Percentiles rank a stretch among this genome's conserved stretches.
phyloP scores from a whole-genome alignment of 2,888 invertebrate genomes.

The Patella ulyssiponensis region DNA sequence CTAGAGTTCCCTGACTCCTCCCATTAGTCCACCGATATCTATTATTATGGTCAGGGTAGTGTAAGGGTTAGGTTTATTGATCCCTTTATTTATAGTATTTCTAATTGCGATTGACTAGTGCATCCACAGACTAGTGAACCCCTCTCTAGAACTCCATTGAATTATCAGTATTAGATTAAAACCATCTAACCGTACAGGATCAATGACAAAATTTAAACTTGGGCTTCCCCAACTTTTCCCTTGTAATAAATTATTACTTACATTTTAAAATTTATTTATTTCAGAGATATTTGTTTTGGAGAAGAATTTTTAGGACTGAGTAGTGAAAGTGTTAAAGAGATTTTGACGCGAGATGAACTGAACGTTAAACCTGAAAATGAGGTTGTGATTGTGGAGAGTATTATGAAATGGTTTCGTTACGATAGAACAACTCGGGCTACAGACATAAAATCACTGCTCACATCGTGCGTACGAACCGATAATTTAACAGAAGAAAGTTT shows the following conservation, averaged over 20 bases:
- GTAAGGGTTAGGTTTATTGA: no score
- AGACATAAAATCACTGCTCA: slow-evolving; percentile 80
- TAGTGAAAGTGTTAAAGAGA: slow-evolving; percentile 81
- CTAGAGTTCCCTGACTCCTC: no score
- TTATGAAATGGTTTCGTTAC: slow-evolving; percentile 88
- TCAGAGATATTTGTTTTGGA: slow-evolving; percentile 80
- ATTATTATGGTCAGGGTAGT: no score
- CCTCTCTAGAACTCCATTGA: no score
- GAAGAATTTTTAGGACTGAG: slow-evolving; percentile 85
- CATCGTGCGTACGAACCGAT: slow-evolving; percentile 37
- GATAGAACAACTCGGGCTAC: slow-evolving; percentile 79
- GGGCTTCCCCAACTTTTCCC: no score
- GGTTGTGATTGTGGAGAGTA: slow-evolving; percentile 79
- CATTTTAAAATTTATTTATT: slow-evolving; percentile 16
- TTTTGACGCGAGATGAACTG: slow-evolving; percentile 88
- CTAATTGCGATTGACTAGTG: no score
- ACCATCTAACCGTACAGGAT: no score
- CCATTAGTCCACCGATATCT: no score
- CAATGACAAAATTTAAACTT: no score
- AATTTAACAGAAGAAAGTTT: slow-evolving; percentile 14
- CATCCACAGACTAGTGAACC: no score
- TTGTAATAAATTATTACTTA: not conserved
- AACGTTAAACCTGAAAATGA: slow-evolving; percentile 90
- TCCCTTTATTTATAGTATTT: no score
- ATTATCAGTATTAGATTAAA: no score